Evolutionary conservation across 2,797 vertebrate species (phyloP), one percentile per base, ranked within the genome.

Genomic region (Toxotes lorentzi): DNA sequence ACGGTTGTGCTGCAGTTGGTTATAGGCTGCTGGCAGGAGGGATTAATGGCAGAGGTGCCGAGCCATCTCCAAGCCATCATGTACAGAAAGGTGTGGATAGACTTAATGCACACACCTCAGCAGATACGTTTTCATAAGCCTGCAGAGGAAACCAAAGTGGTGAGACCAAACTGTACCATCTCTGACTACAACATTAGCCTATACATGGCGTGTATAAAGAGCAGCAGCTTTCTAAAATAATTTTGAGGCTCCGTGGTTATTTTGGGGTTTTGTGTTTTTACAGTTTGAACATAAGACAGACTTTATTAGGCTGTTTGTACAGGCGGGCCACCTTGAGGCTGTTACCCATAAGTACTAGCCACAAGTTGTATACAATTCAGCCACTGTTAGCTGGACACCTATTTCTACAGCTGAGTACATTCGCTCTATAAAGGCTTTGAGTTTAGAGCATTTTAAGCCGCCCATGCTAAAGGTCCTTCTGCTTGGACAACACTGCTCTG

Each of bases 231-330:
- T 73, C 78, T 48, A 72, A 81, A 86, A 77, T 82, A 68, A 76
- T 65, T 66, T 64, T 60, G 51, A 69, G 69, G 54, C 72, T 77
- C 38, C 0, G 9, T 57, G 63, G 73, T 64, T 86, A 83, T 83
- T 84, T 75, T 43, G 59, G 77, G 45, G 34, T 70, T 60, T 35
- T 23, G 64, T 67, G 30, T 82, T 84, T 75, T 51, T 56, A 50
- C 76, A 73, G 81, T 73, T 48, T 57, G 70, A 56, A 81, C 73
- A 87, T 68, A 86, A 87, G 67, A 81, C 68, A 56, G 66, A 54
- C 70, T 85, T 83, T 70, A 84, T 89, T 43, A 62, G 82, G 74
- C 41, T 81, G 76, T 86, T 86, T 87, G 83, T 56, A 50, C 57
- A 82, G 79, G 51, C 58, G 56, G 80, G 73, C 81, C 81, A 86